A percentile compares a stretch with the other conserved stretches of the same genome.
Conservation (phyloP, 2,113 vertebrate genomes). For the Antigone vipio region DNA sequence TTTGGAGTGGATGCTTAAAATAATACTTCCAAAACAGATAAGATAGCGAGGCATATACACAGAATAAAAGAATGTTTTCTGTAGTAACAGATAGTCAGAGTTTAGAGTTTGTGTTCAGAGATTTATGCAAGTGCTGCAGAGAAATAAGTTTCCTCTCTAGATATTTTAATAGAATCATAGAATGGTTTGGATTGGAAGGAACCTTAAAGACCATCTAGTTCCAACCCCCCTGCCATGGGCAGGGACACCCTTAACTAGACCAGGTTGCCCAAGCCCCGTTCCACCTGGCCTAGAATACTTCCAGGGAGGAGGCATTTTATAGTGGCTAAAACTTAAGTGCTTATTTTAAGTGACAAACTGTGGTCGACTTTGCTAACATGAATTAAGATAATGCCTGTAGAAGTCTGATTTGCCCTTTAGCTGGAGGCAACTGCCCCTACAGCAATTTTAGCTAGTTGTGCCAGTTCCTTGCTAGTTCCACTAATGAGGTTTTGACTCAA, state of each 20-base stretch:
- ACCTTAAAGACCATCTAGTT: no score
- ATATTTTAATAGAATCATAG: background rate
- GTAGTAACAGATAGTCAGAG: background rate
- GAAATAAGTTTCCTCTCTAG: background rate
- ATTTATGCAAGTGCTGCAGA: background rate
- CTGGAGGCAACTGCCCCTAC: background rate
- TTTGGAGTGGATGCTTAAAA: background rate
- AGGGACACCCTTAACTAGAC: no score
- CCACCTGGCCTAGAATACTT: no score
- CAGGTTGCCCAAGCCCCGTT: no score
- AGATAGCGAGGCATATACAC: background rate
- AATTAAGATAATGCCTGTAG: background rate
- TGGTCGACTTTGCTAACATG: background rate
- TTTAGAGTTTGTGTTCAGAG: background rate
- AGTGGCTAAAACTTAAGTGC: background rate
- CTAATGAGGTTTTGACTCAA: background rate
- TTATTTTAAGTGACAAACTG: background rate
- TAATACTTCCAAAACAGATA: background rate
- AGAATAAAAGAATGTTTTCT: background rate
- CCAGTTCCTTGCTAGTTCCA: background rate
- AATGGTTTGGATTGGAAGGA: no score
- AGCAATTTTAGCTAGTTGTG: background rate
- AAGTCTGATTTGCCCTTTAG: background rate
- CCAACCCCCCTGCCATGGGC: no score
- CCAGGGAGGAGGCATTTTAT: background rate